Conservation (phyloP, 92 coral and sea anemone genomes). For the Zoanthus solanderi region DNA sequence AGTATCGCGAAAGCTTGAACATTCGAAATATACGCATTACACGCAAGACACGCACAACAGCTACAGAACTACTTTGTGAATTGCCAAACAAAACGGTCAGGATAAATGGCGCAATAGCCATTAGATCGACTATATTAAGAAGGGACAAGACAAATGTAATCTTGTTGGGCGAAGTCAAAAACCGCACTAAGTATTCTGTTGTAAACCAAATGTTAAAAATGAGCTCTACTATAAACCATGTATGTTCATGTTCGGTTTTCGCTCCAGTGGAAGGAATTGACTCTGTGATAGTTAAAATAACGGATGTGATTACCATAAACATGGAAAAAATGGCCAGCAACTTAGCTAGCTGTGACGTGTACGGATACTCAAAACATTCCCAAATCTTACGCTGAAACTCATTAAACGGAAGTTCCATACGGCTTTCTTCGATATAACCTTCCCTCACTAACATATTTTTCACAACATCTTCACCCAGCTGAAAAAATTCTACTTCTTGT, state of each 20-base stretch:
- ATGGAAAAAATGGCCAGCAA: conserved; percentile 82
- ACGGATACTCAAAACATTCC: conserved; percentile 97
- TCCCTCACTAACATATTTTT: conserved; percentile 81
- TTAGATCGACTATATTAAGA: conserved; percentile 75
- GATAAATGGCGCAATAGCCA: conserved; percentile 82
- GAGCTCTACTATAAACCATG: conserved; percentile 82
- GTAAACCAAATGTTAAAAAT: conserved; percentile 85
- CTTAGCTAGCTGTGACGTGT: conserved; percentile 82
- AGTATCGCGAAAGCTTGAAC: conserved; percentile 96
- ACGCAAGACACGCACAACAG: conserved; percentile 88
- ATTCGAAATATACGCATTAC: conserved; percentile 91
- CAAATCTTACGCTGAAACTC: conserved; percentile 80
- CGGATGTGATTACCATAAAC: conserved; percentile 80
- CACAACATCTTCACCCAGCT: conserved; percentile 90
- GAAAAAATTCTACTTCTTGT: conserved; percentile 93
- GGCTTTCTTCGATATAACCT: conserved; percentile 80
- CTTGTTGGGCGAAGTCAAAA: conserved; percentile 76
- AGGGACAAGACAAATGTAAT: conserved; percentile 65
- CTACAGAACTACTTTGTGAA: conserved; percentile 67
- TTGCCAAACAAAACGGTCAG: conserved; percentile 53
- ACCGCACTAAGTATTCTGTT: conserved; percentile 71
- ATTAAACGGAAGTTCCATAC: conserved; percentile 69
- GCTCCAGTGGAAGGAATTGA: conserved; percentile 63
- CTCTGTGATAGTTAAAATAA: conserved; percentile 72
- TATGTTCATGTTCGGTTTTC: conserved; percentile 5